Percentiles rank a stretch among this genome's conserved stretches.
Evolutionary conservation across 92 coral and sea anemone genomes (phyloP).

Genomic region (Umimayanthus chanpuru): DNA sequence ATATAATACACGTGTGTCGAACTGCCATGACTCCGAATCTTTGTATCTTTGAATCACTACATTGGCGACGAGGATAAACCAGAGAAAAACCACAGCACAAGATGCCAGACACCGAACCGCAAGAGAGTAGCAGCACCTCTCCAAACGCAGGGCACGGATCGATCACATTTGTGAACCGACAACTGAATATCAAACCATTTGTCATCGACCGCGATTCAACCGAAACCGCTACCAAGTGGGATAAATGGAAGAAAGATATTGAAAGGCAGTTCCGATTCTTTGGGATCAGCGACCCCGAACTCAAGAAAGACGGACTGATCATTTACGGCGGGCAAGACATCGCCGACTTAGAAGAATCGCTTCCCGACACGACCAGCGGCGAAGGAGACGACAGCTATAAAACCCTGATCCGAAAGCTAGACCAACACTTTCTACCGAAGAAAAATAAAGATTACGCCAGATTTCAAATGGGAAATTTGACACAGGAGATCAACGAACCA

Average conservation of each 20-base stretch:
- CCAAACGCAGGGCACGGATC: constrained; percentile 37
- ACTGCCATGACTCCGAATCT: too few relatives aligned
- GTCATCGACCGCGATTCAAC: constrained; percentile 28
- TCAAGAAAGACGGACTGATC: constrained; percentile 50
- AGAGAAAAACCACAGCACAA: constrained; percentile 28
- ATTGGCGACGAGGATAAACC: constrained; percentile 46
- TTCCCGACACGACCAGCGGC: constrained; percentile 40
- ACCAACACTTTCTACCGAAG: constrained; percentile 51
- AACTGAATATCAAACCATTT: constrained; percentile 50
- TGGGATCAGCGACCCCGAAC: constrained; percentile 40
- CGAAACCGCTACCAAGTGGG: constrained; percentile 42
- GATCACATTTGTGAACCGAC: constrained; percentile 42
- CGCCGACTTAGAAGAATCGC: constrained; percentile 54
- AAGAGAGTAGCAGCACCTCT: constrained; percentile 39
- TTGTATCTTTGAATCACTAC: too few relatives aligned
- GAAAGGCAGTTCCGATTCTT: constrained; percentile 51
- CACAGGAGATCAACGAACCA: constrained; percentile 32
- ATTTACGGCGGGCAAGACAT: constrained; percentile 56
- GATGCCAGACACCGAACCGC: not conserved
- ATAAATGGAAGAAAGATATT: constrained; percentile 46
- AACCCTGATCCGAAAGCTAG: constrained; percentile 41
- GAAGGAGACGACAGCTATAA: constrained; percentile 37
- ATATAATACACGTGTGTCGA: too few relatives aligned
- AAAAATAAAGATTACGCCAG: constrained; percentile 41
- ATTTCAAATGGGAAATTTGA: constrained; percentile 34